Base-by-base conservation (phyloP, 1,140 invertebrate genomes). In the Pectinophora gossypiella region DNA sequence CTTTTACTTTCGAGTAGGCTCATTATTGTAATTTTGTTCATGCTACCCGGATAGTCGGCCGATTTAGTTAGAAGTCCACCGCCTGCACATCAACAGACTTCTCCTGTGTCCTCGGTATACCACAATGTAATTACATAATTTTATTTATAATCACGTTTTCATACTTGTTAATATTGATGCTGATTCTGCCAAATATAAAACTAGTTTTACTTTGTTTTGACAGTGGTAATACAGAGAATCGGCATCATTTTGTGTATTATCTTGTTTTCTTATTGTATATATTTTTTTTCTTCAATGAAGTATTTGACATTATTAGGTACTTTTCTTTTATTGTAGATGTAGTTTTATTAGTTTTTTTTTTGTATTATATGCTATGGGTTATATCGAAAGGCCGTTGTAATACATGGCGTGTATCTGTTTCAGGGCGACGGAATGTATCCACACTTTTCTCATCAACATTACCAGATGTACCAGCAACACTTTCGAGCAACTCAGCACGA, bases 11-110 rank as follows among this genome's bases (percentile, higher is more conserved):
- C 27, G 9, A 32, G 27, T 32, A 9, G 9, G 36, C 16, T 40
- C 16, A 40, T 40, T 15, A 40, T 40, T 62, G 35, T 64, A 65
- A 72, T 70, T 83, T 54, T 83, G 71, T 83, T 75, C 73, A 83
- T 79, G 83, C 83, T 72, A 66, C 60, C 71, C 55, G 73, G 78
- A 74, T 65, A 84, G 84, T 76, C 74, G 51, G 67, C 76, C 40
- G 78, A 79, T 61, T 74, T 84, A 72, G 78, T 77, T 58, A 91
- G 92, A 88, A 94, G 92, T 85, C 93, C 94, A 64, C 93, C 93
- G 71, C 93, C 94, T 65, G 94, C 94, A 60, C 93, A 95, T 85
- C 93, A 93, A 89, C 94, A 94, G 82, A 91, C 90, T 86, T 94
- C 93, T 80, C 92, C 93, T 63, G 90, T 92, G 85, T 92, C 92